These are phyloP conservation scores for Rynchops niger DNA, from an alignment of 2,113 vertebrate genomes.

Conservation along the genomic window DNA sequence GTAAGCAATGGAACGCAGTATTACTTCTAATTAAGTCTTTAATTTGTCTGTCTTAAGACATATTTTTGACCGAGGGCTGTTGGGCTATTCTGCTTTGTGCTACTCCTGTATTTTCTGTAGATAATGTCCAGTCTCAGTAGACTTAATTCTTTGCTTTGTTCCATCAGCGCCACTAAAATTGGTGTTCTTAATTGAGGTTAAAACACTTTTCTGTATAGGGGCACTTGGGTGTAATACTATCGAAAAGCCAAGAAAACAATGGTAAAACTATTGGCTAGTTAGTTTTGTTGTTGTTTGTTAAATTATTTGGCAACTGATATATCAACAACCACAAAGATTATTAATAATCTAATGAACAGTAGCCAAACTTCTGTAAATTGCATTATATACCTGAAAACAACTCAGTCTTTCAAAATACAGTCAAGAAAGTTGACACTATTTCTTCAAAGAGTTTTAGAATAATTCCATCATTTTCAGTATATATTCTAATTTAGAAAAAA, in stretches of 20 bases:
- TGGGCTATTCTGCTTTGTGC: background rate
- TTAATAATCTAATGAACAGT: background rate
- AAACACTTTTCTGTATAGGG: accelerated
- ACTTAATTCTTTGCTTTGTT: background rate
- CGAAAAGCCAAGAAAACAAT: background rate
- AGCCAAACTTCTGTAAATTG: background rate
- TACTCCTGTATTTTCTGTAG: background rate
- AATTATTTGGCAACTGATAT: background rate
- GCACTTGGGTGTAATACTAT: background rate
- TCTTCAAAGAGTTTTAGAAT: background rate
- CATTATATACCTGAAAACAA: background rate
- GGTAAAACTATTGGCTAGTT: background rate
- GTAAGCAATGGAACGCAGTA: background rate
- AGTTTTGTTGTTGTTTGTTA: background rate
- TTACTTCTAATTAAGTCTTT: background rate
- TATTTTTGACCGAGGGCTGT: background rate
- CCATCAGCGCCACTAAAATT: background rate
- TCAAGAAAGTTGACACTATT: background rate
- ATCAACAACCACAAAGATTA: background rate
- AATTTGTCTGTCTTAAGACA: background rate
- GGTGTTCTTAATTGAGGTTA: background rate
- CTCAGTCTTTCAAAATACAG: background rate
- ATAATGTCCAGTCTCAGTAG: background rate
- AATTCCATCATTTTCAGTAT: background rate
- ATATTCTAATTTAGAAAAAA: background rate